Evolutionary conservation across 2,797 vertebrate genomes (phyloP), one percentile per base, ranked within the genome.

Genomic region (Hapalemur alaotrensis): DNA sequence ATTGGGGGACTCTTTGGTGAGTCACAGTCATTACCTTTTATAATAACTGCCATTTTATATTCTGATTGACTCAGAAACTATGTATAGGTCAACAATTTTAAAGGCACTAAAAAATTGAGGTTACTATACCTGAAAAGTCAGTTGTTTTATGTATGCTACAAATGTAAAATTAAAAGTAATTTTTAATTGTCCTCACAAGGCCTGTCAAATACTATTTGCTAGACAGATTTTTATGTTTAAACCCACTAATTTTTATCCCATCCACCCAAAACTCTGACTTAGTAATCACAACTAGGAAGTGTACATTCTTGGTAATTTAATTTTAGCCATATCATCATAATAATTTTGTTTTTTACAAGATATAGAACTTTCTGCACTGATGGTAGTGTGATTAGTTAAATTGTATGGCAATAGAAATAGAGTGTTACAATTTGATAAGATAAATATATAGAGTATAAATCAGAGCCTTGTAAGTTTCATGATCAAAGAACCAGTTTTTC

Each of bases 381-480:
- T 92, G 54, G 4, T 17, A 93, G 30, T 92, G 12, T 85, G 22
- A 83, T 93, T 76, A 41, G 32, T 86, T 96, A 88, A 94, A 86
- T 95, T 92, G 22, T 93, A 23, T 91, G 17, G 25, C 46, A 79
- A 3, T 92, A 87, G 48, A 94, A 96, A 63, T 93, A 94, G 2
- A 91, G n/a, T 80, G 10, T 76, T 93, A 78, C 1, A 41, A 59
- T 84, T 90, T 96, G 38, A 72, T 86, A 50, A 90, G 89, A 57
- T 73, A 67, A 83, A 92, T 79, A n/a, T 52, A 10, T 78, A 82
- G 32, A 92, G 2, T 95, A 38, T 67, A 85, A 95, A 97, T 91
- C 59, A 89, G 79, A 94, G 70, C 75, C 52, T 95, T 91, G 43
- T 95, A 95, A 54, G 23, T 91, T 97, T 95, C 46, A 67, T 93